Evolutionary conservation across 1,140 invertebrate species (phyloP).

Genomic region (Cryptotermes secundus): DNA sequence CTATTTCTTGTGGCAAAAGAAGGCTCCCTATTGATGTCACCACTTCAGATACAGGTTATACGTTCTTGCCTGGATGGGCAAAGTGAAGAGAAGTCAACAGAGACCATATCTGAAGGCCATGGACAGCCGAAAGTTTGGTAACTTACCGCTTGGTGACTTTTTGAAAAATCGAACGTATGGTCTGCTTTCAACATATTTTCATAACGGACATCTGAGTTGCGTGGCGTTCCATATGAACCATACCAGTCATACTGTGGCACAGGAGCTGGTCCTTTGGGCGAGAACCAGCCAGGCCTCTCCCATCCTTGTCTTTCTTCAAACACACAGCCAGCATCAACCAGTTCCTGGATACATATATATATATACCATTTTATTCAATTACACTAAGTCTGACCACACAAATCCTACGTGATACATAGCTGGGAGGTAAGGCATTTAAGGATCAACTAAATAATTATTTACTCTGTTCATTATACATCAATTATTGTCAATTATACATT

Average conservation of each 20-base stretch:
- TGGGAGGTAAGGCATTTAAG: too few species aligned
- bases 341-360: conserved; percentile 48
- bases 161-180: conserved; percentile 76
- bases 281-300: conserved; percentile 80
- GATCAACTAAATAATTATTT: too few species aligned
- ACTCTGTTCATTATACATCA: too few species aligned
- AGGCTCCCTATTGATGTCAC: too few species aligned
- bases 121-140: too few species aligned
- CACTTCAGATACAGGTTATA: too few species aligned
- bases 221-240: conserved; percentile 68
- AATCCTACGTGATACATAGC: too few species aligned
- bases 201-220: conserved; percentile 66
- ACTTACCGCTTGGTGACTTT: conserved; percentile 56
- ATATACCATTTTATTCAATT: not conserved
- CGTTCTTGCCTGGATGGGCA: too few species aligned
- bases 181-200: conserved; percentile 68
- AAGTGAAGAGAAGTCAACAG: too few species aligned
- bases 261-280: conserved; percentile 49
- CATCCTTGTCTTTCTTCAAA: conserved; percentile 85
- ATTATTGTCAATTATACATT: too few species aligned
- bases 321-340: conserved; percentile 71
- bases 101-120: too few species aligned
- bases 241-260: conserved; percentile 78
- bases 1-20: too few species aligned
- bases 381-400: conserved; percentile 1